Conservation (phyloP, 2,113 vertebrate species). For the Nothoprocta perdicaria region DNA sequence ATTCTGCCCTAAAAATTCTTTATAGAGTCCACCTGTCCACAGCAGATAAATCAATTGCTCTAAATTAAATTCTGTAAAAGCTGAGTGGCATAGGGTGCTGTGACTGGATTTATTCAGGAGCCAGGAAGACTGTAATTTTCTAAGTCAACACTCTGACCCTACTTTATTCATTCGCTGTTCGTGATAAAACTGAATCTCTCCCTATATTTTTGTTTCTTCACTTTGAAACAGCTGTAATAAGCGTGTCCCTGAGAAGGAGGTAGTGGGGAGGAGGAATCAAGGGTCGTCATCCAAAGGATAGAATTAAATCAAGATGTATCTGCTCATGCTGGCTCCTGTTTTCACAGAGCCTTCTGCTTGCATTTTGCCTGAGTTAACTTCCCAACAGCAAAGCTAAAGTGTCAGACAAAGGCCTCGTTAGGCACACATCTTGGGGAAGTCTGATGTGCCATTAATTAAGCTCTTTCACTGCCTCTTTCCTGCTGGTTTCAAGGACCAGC, state of each 20-base stretch:
- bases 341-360: constrained; percentile 47
- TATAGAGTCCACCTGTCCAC: constrained; percentile 77
- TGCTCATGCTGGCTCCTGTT: constrained; percentile 33
- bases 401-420: constrained; percentile 34
- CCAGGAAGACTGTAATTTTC: constrained; percentile 77
- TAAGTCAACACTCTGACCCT: constrained; percentile 78
- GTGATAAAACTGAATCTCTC: constrained; percentile 66
- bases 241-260: constrained; percentile 20
- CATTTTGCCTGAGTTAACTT: constrained; percentile 28
- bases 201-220: constrained; percentile 41
- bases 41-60: constrained; percentile 79
- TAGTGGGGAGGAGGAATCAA: constrained; percentile 17
- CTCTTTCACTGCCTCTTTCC: constrained; percentile 47
- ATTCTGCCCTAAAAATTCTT: constrained; percentile 70
- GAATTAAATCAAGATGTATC: constrained; percentile 72
- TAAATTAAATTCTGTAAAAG: constrained; percentile 79
- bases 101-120: constrained; percentile 76
- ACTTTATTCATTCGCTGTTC: constrained; percentile 63
- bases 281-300: constrained; percentile 40
- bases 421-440: constrained; percentile 40
- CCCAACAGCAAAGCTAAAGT: constrained; percentile 9
- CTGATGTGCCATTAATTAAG: constrained; percentile 65
- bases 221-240: constrained; percentile 60
- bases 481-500: constrained; percentile 51
- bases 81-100: constrained; percentile 60